Evolutionary conservation across 2,797 vertebrate genomes (phyloP), one percentile per base, ranked within the genome.

Genomic region (Silurus aristotelis): DNA sequence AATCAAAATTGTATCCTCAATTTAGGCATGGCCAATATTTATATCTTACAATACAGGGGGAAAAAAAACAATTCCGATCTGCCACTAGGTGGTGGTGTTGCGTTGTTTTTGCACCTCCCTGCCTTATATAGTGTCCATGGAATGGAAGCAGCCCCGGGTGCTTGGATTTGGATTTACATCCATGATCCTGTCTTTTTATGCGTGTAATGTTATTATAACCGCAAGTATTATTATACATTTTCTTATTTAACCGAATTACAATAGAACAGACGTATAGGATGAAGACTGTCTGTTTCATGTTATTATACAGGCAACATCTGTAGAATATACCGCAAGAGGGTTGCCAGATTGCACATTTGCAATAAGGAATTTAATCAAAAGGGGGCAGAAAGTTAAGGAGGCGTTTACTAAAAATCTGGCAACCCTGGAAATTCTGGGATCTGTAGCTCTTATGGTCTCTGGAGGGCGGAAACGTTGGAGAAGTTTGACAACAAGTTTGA

Each of bases 391-490:
- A 38, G 38, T 4, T 38, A 38, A 38, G 38, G 38, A 38, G 38
- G 38, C 38, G 38, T 38, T 38, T 38, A 38, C 38, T 3, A 38
- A 38, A 56, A 43, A 60, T 58, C 63, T 60, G 64, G 67, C 31
- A 71, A 72, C 55, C 22, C 58, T 13, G 20, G n/a, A 52, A 4
- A n/a, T 1, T 10, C 10, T 0, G 38, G 19, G 5, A 0, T 25
- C 6, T 17, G 0, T 80, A 52, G 81, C 20, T 70, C 43, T 71
- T 27, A 46, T 75, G n/a, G 48, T 43, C 84, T 83, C 79, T 55
- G 79, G 91, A 91, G 92, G 92, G 93, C 91, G 91, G 90, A 86
- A 72, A 52, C 56, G 75, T 25, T 0, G 12, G 55, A 84, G 71
- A 77, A 88, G 92, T 91, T 82, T 72, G 78, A 73, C 85, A 90